Evolutionary conservation across 2,888 invertebrate genomes (phyloP).

Genomic region (Tortrix viridana): DNA sequence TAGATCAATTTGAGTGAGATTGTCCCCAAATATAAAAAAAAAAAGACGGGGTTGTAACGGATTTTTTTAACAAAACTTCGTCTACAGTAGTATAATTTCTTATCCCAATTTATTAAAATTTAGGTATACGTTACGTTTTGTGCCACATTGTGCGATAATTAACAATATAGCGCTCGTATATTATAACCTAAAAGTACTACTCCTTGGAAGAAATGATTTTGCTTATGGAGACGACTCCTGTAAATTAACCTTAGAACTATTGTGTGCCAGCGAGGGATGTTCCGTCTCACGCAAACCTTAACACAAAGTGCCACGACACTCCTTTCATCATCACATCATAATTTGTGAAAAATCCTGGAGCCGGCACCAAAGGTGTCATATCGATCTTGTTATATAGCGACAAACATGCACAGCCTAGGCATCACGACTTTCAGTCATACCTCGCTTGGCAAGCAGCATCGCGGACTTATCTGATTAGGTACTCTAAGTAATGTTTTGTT

Average conservation of each 20-base stretch:
- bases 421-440: constrained; percentile 20
- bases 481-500: too few relatives aligned
- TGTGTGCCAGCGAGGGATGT: constrained; percentile 28
- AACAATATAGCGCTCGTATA: constrained; percentile 5
- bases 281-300: constrained; percentile 20
- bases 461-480: not conserved
- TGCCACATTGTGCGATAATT: constrained; percentile 13
- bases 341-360: too few relatives aligned
- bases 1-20: too few relatives aligned
- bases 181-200: constrained; percentile 24
- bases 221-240: constrained; percentile 21
- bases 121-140: constrained; percentile 8
- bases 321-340: too few relatives aligned
- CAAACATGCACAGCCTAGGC: constrained; percentile 28
- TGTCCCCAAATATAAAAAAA: too few relatives aligned
- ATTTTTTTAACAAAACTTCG: too few relatives aligned
- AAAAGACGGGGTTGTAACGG: too few relatives aligned
- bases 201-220: constrained; percentile 35
- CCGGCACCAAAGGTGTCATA: too few relatives aligned
- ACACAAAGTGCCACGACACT: constrained; percentile 5
- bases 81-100: constrained; percentile 7
- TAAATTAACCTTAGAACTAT: constrained; percentile 33
- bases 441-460: constrained; percentile 18
- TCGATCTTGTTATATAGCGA: too few relatives aligned
- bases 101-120: not conserved